A percentile compares a stretch with the other conserved stretches of the same genome.
phyloP scores from a whole-genome alignment of 2,113 vertebrate genomes.

The Plecotus auritus region DNA sequence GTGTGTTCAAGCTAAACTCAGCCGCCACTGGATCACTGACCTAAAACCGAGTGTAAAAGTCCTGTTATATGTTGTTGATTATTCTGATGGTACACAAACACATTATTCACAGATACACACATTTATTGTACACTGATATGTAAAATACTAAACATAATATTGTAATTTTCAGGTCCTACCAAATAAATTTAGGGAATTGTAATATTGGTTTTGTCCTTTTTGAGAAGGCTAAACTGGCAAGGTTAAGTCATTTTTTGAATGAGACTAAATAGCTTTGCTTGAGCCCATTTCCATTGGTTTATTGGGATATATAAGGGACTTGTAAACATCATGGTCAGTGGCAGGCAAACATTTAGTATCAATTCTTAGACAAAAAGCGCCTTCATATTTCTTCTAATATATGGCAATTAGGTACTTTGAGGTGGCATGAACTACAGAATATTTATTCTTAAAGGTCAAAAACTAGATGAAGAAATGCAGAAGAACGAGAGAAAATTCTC shows the following conservation, averaged over 20 bases:
- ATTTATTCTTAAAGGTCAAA: background rate
- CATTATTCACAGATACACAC: background rate
- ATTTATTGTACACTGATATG: fast-evolving
- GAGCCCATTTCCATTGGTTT: background rate
- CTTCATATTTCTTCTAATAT: background rate
- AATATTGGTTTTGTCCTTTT: background rate
- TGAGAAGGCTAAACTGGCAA: background rate
- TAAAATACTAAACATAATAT: fast-evolving
- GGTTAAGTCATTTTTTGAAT: background rate
- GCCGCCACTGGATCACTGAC: slow-evolving; percentile 96
- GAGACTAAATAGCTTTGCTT: background rate
- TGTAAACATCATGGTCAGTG: background rate
- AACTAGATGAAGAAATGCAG: background rate
- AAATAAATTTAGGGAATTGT: background rate
- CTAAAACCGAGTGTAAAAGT: slow-evolving; percentile 76
- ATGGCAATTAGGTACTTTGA: background rate
- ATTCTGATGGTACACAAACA: background rate
- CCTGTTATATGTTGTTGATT: background rate
- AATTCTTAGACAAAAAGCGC: background rate
- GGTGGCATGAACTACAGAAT: background rate
- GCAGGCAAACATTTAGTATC: background rate
- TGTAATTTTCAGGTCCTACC: background rate
- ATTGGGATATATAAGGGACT: background rate
- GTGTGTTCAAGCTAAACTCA: slow-evolving; percentile 96
- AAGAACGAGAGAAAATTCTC: background rate